These are phyloP conservation scores for Hypercompe scribonia DNA, from an alignment of 2,888 invertebrate genomes.

Conservation along the genomic window DNA sequence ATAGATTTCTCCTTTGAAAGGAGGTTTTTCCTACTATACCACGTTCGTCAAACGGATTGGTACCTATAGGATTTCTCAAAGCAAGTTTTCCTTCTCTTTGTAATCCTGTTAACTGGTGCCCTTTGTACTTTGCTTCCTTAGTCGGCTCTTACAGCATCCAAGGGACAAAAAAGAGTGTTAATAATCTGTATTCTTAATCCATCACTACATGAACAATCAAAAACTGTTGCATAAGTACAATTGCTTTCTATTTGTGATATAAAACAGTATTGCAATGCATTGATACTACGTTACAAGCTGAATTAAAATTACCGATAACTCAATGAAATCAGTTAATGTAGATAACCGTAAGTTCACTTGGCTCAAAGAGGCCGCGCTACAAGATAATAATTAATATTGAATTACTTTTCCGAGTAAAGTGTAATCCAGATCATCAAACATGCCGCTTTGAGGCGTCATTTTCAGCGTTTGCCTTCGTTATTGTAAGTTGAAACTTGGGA, in stretches of 20 bases:
- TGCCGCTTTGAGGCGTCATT: constrained; percentile 54
- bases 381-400: constrained; percentile 64
- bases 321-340: constrained; percentile 39
- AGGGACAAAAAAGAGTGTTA: too few relatives aligned
- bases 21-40: too few relatives aligned
- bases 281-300: neutral
- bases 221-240: neutral
- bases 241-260: neutral
- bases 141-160: too few relatives aligned
- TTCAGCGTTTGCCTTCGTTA: constrained; percentile 51
- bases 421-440: constrained; percentile 61
- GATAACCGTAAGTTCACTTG: constrained; percentile 36
- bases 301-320: constrained; percentile 28
- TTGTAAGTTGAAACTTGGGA: constrained; percentile 54
- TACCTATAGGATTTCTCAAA: too few relatives aligned
- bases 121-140: too few relatives aligned
- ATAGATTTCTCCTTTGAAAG: too few relatives aligned
- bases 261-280: neutral
- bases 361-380: constrained; percentile 53
- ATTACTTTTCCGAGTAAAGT: constrained; percentile 65
- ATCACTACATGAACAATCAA: too few relatives aligned
- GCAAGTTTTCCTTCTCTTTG: too few relatives aligned
- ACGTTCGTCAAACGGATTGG: too few relatives aligned
- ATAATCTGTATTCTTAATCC: too few relatives aligned
- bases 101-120: too few relatives aligned